Conservation (phyloP, 1,140 invertebrate species). For the Drosophila albomicans region DNA sequence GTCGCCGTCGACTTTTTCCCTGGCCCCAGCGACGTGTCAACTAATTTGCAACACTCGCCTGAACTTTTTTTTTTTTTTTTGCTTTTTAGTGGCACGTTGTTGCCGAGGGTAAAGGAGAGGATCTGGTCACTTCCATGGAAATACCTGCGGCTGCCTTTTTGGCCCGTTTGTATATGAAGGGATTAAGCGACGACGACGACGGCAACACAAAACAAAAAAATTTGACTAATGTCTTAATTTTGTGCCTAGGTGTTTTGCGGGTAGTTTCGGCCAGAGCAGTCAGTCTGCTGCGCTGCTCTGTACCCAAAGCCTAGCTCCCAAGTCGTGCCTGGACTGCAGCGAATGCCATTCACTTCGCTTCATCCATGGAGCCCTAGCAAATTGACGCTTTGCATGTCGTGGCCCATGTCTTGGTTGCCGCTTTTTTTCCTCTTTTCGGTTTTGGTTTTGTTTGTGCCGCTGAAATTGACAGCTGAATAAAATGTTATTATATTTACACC, state of each 20-base stretch:
- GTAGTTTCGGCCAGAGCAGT: slow-evolving; percentile 57
- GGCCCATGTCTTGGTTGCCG: slow-evolving; percentile 62
- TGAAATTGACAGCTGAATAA: slow-evolving; percentile 82
- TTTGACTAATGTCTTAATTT: slow-evolving; percentile 83
- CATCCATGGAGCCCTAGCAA: slow-evolving; percentile 68
- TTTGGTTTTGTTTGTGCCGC: slow-evolving; percentile 50
- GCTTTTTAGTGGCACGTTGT: background rate
- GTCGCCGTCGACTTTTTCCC: slow-evolving; percentile 54
- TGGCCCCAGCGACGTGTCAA: slow-evolving; percentile 69
- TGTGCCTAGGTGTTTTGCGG: slow-evolving; percentile 65
- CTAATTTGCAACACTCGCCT: slow-evolving; percentile 81
- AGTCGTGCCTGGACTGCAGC: slow-evolving; percentile 74
- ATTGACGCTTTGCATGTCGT: slow-evolving; percentile 81
- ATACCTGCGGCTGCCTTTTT: slow-evolving; percentile 70
- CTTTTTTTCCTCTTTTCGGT: slow-evolving; percentile 33
- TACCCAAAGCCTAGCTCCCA: slow-evolving; percentile 26
- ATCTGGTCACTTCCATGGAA: slow-evolving; percentile 72
- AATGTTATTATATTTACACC: slow-evolving; percentile 84
- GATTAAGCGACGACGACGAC: slow-evolving; percentile 53
- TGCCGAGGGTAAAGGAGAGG: background rate
- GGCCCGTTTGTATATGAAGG: slow-evolving; percentile 45
- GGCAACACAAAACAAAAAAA: slow-evolving; percentile 36
- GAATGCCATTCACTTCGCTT: slow-evolving; percentile 82
- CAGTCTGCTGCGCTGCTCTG: slow-evolving; percentile 18
- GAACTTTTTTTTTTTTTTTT: slow-evolving; percentile 2